A percentile compares a stretch with the other conserved stretches of the same genome.
These are phyloP conservation scores for Tokudaia muenninki DNA, from an alignment of 2,797 vertebrate species.

Conservation along the genomic window DNA sequence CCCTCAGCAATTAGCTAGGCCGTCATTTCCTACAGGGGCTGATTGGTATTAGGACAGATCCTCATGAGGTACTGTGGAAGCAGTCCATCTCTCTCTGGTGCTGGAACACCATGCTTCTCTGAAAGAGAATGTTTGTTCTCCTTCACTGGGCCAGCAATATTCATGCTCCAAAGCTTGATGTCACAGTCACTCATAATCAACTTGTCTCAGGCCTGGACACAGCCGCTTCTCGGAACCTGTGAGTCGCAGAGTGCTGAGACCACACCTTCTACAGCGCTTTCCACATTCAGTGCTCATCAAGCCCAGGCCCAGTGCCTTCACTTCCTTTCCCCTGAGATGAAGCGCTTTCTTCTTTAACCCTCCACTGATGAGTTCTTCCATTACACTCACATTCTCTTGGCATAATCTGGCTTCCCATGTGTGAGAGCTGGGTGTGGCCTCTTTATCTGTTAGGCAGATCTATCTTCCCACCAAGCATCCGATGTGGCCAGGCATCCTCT, in stretches of 20 bases:
- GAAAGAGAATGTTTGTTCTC: background rate
- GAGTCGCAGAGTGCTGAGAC: background rate
- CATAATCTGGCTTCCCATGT: background rate
- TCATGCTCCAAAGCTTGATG: slow-evolving; percentile 51
- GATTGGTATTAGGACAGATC: background rate
- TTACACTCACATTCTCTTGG: background rate
- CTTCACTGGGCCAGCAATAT: slow-evolving; percentile 56
- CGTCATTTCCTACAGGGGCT: background rate
- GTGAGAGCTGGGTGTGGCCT: background rate
- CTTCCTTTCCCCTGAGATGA: background rate
- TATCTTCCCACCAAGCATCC: background rate
- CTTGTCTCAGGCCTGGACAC: slow-evolving; percentile 40
- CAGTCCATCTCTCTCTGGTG: background rate
- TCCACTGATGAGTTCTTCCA: background rate
- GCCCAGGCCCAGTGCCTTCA: background rate
- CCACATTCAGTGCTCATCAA: background rate
- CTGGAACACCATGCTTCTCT: background rate
- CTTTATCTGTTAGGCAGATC: background rate
- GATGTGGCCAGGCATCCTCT: background rate
- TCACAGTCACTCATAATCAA: slow-evolving; percentile 60
- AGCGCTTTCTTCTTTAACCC: background rate
- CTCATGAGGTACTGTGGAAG: background rate
- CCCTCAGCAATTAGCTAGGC: background rate
- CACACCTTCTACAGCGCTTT: background rate
- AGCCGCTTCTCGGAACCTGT: slow-evolving; percentile 38